Percentiles rank a stretch among this genome's conserved stretches.
phyloP scores from a whole-genome alignment of 2,797 vertebrate species.

The Schizopygopsis malacanthus region DNA sequence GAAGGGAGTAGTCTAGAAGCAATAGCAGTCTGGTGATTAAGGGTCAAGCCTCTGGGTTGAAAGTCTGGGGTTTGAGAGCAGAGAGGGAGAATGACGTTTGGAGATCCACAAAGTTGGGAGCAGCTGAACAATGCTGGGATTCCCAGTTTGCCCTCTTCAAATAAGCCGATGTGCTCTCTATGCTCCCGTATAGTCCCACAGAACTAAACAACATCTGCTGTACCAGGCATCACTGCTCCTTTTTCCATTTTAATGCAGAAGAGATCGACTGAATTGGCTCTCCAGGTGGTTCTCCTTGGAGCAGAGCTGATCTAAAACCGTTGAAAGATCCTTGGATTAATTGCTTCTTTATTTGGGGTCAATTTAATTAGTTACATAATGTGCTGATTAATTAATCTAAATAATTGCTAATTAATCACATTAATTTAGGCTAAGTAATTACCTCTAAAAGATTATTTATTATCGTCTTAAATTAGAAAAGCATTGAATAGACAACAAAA shows the following conservation, averaged over 20 bases:
- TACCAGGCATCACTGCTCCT: neutral
- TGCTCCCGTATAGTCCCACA: neutral
- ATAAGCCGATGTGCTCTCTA: neutral
- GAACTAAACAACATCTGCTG: neutral
- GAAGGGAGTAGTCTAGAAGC: neutral
- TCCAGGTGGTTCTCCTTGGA: neutral
- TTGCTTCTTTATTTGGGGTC: neutral
- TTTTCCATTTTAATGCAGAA: neutral
- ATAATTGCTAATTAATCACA: neutral
- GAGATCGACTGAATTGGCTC: neutral
- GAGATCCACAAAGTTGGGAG: neutral
- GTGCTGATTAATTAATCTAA: neutral
- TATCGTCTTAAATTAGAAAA: neutral
- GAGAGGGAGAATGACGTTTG: neutral
- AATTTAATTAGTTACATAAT: neutral
- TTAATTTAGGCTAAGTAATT: neutral
- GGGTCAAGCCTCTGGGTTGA: neutral
- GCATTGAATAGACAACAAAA: too few relatives aligned
- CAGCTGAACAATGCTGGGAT: neutral
- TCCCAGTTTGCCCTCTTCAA: neutral
- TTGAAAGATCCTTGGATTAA: neutral
- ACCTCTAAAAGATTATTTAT: neutral
- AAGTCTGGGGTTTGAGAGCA: neutral
- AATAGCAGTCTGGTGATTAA: neutral
- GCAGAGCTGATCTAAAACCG: neutral